Conservation (phyloP, 2,888 invertebrate species). For the Troides oblongomaculatus region DNA sequence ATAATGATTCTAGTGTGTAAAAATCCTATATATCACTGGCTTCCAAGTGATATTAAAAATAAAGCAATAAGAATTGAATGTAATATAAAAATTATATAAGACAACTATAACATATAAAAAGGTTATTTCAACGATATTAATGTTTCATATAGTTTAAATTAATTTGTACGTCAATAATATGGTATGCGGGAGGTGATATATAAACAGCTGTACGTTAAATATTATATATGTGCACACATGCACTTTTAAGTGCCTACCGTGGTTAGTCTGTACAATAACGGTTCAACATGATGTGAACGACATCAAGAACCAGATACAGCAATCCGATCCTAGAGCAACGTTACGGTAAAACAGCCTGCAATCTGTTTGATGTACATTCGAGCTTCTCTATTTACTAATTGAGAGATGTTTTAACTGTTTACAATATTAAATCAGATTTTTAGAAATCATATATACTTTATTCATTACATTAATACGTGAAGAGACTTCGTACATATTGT, state of each 20-base stretch:
- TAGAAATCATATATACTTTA: too few relatives aligned
- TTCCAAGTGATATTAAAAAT: too few relatives aligned
- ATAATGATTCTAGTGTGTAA: too few relatives aligned
- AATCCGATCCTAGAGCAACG: slow-evolving; percentile 7
- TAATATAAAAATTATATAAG: too few relatives aligned
- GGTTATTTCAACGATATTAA: background rate
- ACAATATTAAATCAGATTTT: too few relatives aligned
- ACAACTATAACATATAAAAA: too few relatives aligned
- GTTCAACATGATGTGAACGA: slow-evolving; percentile 17
- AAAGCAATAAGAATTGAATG: too few relatives aligned
- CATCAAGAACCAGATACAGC: slow-evolving; percentile 23
- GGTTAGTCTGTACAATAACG: slow-evolving; percentile 16
- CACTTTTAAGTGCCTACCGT: background rate
- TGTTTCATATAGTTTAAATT: background rate
- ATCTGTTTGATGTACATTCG: slow-evolving; percentile 10
- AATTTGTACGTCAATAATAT: background rate
- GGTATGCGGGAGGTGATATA: background rate
- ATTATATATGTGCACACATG: background rate
- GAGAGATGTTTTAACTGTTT: too few relatives aligned
- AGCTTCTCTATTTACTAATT: too few relatives aligned
- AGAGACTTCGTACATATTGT: too few relatives aligned
- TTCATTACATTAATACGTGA: too few relatives aligned
- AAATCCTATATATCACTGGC: too few relatives aligned
- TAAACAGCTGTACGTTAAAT: background rate
- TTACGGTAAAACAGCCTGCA: slow-evolving; percentile 20